These are phyloP conservation scores for Furcula furcula DNA, from an alignment of 2,888 invertebrate genomes.

Conservation along the genomic window DNA sequence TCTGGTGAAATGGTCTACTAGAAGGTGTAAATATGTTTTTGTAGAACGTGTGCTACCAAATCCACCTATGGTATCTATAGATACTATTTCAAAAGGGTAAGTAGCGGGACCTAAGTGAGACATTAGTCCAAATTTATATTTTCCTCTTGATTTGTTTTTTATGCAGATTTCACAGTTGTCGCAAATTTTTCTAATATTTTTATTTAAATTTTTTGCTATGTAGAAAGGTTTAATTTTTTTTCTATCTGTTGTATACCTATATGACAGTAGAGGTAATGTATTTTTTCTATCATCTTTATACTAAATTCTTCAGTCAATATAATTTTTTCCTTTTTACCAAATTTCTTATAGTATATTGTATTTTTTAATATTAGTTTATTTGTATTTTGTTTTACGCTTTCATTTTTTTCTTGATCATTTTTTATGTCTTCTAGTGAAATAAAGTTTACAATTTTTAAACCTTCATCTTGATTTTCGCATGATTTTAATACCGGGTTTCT, in stretches of 20 bases:
- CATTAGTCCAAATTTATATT: slow-evolving; percentile 24
- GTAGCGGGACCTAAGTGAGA: slow-evolving; percentile 25
- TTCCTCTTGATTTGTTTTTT: slow-evolving; percentile 24
- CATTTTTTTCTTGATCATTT: slow-evolving; percentile 1
- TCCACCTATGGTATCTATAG: slow-evolving; percentile 27
- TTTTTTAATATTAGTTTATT: slow-evolving; percentile 1
- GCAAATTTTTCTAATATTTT: slow-evolving; percentile 17
- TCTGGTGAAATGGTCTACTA: slow-evolving; percentile 22
- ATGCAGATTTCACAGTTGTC: slow-evolving; percentile 18
- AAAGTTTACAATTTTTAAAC: slow-evolving; percentile 3
- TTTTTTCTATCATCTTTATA: slow-evolving; percentile 1
- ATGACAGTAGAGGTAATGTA: slow-evolving; percentile 22
- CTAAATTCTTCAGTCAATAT: not conserved
- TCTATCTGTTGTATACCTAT: slow-evolving; percentile 18
- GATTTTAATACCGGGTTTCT: slow-evolving; percentile 5
- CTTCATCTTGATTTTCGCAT: slow-evolving; percentile 2
- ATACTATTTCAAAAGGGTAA: slow-evolving; percentile 21
- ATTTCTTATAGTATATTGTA: slow-evolving; percentile 1
- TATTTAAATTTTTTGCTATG: slow-evolving; percentile 17
- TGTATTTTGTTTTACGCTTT: not conserved
- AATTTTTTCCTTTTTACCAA: slow-evolving; percentile 1
- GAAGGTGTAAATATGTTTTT: slow-evolving; percentile 28
- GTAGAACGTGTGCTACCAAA: slow-evolving; percentile 27
- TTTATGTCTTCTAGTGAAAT: slow-evolving; percentile 2
- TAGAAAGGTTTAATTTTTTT: slow-evolving; percentile 19